These are phyloP conservation scores for Circaetus gallicus DNA, from an alignment of 2,113 vertebrate species.

Conservation along the genomic window DNA sequence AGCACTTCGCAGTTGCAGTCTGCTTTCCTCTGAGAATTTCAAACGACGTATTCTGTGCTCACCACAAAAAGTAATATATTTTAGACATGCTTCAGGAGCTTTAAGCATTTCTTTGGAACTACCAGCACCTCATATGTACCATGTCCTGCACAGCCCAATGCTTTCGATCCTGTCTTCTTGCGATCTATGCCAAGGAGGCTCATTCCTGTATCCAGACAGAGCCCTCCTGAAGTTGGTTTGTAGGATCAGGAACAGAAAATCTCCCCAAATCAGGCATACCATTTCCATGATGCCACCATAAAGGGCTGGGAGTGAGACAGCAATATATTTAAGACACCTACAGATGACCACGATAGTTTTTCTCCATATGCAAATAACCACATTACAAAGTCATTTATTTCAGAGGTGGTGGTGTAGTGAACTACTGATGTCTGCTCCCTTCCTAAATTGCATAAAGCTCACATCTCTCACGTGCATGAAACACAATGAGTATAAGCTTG, in stretches of 20 bases:
- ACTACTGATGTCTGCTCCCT: background rate
- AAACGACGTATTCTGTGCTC: background rate
- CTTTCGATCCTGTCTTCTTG: background rate
- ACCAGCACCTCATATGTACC: background rate
- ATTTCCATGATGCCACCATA: background rate
- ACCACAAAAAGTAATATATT: background rate
- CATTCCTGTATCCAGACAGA: background rate
- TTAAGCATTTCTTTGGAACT: background rate
- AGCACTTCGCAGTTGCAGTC: background rate
- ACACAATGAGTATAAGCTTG: background rate
- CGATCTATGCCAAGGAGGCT: background rate
- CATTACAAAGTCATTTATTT: background rate
- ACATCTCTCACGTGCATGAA: background rate
- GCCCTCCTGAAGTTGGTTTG: background rate
- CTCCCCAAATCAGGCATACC: background rate
- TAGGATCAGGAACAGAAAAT: background rate
- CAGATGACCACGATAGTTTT: background rate
- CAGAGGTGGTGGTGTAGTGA: background rate
- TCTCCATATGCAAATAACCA: background rate
- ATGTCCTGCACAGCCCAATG: background rate
- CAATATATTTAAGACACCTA: background rate
- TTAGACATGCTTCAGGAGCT: background rate
- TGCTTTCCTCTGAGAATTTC: background rate
- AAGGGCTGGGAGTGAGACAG: background rate
- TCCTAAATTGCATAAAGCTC: background rate